These are phyloP conservation scores for Peromyscus maniculatus DNA, from an alignment of 2,113 vertebrate species.

Conservation along the genomic window DNA sequence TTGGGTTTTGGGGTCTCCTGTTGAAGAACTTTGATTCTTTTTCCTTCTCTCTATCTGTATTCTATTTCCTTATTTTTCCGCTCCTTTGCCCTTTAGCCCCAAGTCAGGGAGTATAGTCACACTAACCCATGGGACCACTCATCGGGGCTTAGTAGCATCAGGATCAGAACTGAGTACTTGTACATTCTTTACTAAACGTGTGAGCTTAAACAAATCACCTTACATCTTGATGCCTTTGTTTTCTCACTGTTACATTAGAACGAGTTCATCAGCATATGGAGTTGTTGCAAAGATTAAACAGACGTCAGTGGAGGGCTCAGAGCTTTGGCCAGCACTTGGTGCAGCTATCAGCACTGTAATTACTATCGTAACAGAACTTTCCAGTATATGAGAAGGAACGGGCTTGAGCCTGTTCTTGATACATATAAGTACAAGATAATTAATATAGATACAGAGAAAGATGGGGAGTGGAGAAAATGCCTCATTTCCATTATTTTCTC, in stretches of 20 bases:
- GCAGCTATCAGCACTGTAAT: not conserved
- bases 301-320: not conserved
- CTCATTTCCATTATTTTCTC: slow-evolving; percentile 29
- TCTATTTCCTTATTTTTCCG: not conserved
- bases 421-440: not conserved
- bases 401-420: not conserved
- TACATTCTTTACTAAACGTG: not conserved
- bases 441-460: not conserved
- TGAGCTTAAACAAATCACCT: not conserved
- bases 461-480: not conserved
- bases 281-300: slow-evolving; percentile 3
- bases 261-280: not conserved
- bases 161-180: not conserved
- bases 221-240: slow-evolving; percentile 10
- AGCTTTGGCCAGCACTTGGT: not conserved
- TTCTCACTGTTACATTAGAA: slow-evolving; percentile 36
- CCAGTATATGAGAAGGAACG: not conserved
- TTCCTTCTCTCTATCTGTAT: not conserved
- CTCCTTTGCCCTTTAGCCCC: not conserved
- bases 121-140: not conserved
- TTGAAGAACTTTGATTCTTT: not conserved
- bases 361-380: not conserved
- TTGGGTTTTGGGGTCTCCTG: not conserved
- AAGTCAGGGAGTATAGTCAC: not conserved
- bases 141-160: not conserved